Evolutionary conservation across 2,888 invertebrate genomes (phyloP), one percentile per base, ranked within the genome.

Genomic region (Neria commutata): DNA sequence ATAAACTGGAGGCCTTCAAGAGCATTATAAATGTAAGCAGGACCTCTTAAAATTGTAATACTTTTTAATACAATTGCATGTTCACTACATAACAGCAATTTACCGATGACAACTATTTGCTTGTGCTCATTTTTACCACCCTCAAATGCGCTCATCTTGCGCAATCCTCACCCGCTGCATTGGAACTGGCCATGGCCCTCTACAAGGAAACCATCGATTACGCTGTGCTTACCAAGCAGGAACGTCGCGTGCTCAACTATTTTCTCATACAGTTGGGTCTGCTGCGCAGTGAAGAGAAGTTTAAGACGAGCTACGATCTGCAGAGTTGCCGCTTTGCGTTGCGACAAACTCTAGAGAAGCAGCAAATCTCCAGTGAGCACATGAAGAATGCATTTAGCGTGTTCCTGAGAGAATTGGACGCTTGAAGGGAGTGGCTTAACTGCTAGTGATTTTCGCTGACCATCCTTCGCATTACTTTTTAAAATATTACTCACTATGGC

Each of bases 111-210:
- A 74, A 80, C 23, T 78, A 81, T 52, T 56, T 83, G 16, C 68
- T 78, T 19, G 55, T 78, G 46, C 70, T 81, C 2, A 70, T 79
- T n/a, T 82, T 79, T 40, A 78, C 81, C n/a, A 70, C 80, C 5
- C 63, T 82, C 2, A 83, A 82, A 66, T 78, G 79, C 56, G 79
- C 75, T 0, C 75, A 81, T 54, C 64, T 82, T 16, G 68, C 81
- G 0, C 63, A 76, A 50, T 59, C 71, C 3, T 82, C 81, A 0
- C 58, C 66, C 16, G 74, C 77, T 2, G 81, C 82, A 2, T 60
- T 81, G 8, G 74, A 77, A 2, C 55, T 81, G 56, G 73, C 82
- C 3, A 65, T 72, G 26, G 69, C 68, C 0, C 57, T 82, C 2
- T 80, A 70, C 59, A 71, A 73, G 52, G 76, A 81, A 54, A 73